A percentile compares a stretch with the other conserved stretches of the same genome.
Evolutionary conservation across 2,113 vertebrate species (phyloP).

Genomic region (Catharus minimus): DNA sequence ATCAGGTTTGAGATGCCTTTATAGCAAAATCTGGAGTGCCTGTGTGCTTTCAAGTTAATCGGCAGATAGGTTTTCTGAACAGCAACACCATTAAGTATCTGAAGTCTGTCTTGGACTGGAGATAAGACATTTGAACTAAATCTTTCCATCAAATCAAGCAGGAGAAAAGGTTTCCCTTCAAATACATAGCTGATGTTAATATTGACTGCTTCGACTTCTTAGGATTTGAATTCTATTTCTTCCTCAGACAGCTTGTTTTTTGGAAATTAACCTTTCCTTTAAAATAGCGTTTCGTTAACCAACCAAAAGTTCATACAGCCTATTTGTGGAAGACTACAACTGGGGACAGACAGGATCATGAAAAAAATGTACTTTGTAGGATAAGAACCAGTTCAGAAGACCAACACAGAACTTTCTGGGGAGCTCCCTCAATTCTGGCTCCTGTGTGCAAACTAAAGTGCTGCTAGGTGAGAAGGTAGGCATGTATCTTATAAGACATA

Average conservation of each 20-base stretch:
- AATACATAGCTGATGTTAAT: not conserved
- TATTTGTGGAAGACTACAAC: not conserved
- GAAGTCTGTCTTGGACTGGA: not conserved
- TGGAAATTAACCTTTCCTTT: not conserved
- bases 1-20: not conserved
- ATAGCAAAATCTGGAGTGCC: not conserved
- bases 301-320: not conserved
- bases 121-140: not conserved
- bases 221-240: not conserved
- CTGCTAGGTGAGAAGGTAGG: not conserved
- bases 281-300: not conserved
- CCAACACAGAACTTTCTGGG: not conserved
- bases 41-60: rapidly evolving
- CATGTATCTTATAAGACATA: rapidly evolving
- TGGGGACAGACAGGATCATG: not conserved
- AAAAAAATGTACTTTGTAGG: not conserved
- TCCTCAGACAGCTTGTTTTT: not conserved
- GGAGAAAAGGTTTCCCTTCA: not conserved
- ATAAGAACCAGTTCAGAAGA: not conserved
- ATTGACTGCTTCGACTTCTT: not conserved
- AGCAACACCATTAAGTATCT: not conserved
- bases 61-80: not conserved
- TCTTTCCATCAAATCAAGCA: not conserved
- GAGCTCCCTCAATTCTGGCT: not conserved
- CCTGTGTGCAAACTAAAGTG: not conserved